Conservation (phyloP, 2,888 invertebrate genomes). For the Glomeris marginata region DNA sequence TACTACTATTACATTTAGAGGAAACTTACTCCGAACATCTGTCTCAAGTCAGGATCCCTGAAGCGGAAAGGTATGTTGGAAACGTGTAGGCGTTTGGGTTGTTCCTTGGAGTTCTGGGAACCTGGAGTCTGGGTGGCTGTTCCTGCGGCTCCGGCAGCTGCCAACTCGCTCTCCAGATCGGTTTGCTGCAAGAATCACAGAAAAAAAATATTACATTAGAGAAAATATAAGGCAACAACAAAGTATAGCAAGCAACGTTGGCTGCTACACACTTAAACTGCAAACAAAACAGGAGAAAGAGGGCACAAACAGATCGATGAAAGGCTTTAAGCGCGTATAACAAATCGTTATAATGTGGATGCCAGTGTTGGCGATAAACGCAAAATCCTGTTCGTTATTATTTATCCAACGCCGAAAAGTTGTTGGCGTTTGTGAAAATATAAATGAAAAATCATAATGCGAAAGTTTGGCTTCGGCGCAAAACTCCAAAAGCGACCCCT, state of each 20-base stretch:
- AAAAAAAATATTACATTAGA: not conserved
- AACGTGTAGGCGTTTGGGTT: constrained; percentile 93
- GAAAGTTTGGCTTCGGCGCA: no score
- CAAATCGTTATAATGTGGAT: no score
- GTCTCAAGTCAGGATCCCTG: constrained; percentile 94
- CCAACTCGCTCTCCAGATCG: constrained; percentile 40
- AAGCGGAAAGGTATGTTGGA: constrained; percentile 99
- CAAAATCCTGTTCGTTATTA: no score
- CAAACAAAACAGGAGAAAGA: no score
- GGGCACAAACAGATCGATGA: no score
- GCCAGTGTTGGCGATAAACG: no score
- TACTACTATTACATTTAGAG: no score
- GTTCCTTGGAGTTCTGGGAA: constrained; percentile 40
- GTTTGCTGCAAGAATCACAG: constrained; percentile 35
- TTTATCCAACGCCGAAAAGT: no score
- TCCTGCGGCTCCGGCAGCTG: constrained; percentile 28
- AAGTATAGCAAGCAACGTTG: not conserved
- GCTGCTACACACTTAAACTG: not conserved
- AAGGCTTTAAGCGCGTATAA: no score
- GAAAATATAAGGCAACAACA: not conserved
- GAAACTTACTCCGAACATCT: constrained; percentile 90
- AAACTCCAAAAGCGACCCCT: no score
- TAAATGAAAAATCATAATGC: no score
- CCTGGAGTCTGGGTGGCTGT: constrained; percentile 20
- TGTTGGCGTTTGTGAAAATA: no score